Percentiles rank a stretch among this genome's conserved stretches.
Evolutionary conservation across 2,797 vertebrate genomes (phyloP).

Genomic region (Nyctalus aviator): DNA sequence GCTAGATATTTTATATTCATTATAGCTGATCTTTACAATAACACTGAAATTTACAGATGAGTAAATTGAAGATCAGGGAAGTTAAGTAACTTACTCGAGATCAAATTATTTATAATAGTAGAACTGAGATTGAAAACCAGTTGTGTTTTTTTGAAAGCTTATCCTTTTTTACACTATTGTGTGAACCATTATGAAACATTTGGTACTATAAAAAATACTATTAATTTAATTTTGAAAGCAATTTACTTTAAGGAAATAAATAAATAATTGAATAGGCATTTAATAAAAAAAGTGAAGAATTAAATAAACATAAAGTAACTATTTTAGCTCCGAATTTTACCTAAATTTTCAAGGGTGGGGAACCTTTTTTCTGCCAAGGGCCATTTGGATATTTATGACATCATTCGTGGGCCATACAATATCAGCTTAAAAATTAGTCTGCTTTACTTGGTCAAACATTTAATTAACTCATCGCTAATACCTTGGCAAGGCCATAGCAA

Average conservation of each 20-base stretch:
- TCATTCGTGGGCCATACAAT: too few relatives aligned
- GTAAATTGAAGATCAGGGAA: not conserved
- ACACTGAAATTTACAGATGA: not conserved
- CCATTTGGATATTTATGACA: too few relatives aligned
- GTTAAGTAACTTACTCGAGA: not conserved
- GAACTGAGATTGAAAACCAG: not conserved
- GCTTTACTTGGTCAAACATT: too few relatives aligned
- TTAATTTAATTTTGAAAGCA: constrained; percentile 20
- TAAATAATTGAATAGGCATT: not conserved
- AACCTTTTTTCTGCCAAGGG: too few relatives aligned
- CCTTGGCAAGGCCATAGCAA: too few relatives aligned
- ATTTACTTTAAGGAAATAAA: constrained; percentile 22
- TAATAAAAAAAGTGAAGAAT: not conserved
- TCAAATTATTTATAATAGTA: not conserved
- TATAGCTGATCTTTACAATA: not conserved
- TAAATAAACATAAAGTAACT: not conserved
- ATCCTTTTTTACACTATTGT: not conserved
- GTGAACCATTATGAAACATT: not conserved
- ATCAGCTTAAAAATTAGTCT: too few relatives aligned
- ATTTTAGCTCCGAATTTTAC: not conserved
- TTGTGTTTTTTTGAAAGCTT: not conserved
- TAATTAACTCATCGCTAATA: too few relatives aligned
- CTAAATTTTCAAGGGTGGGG: too few relatives aligned
- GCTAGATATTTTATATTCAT: not conserved
- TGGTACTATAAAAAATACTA: not conserved